Conservation (phyloP, 2,888 invertebrate genomes). For the Leptothorax acervorum region DNA sequence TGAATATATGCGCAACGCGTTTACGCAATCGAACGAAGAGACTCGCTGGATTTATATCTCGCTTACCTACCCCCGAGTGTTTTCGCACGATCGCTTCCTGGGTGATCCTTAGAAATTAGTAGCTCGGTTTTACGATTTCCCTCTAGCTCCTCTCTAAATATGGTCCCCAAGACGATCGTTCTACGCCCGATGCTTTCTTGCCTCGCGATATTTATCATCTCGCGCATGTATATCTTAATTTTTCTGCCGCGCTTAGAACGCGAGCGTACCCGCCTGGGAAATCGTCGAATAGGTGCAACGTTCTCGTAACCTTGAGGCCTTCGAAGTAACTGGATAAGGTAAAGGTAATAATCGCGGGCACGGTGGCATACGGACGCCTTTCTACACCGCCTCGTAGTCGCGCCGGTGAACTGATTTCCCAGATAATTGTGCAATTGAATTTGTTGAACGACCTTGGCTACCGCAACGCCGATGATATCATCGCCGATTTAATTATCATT, state of each 20-base stretch:
- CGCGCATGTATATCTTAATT: constrained; percentile 8
- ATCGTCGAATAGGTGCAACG: constrained; percentile 54
- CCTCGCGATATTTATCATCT: constrained; percentile 30
- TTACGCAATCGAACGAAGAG: constrained; percentile 13
- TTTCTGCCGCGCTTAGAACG: neutral
- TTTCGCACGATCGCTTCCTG: constrained; percentile 15
- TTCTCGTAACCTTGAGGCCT: constrained; percentile 69
- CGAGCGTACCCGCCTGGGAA: constrained; percentile 20
- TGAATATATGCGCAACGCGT: neutral
- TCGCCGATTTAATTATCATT: constrained; percentile 75
- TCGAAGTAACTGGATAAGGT: constrained; percentile 69
- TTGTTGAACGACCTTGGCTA: constrained; percentile 77
- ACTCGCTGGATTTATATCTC: constrained; percentile 4
- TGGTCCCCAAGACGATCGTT: neutral
- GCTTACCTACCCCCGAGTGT: neutral
- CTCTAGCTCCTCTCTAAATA: constrained; percentile 8
- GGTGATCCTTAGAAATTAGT: constrained; percentile 27
- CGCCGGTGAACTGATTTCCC: constrained; percentile 79
- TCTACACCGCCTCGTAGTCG: constrained; percentile 68
- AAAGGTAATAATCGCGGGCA: constrained; percentile 71
- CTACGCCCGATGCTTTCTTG: neutral
- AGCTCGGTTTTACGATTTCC: constrained; percentile 24
- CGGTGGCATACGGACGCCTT: constrained; percentile 66
- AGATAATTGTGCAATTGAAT: constrained; percentile 79
- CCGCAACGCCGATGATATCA: constrained; percentile 56